These are phyloP conservation scores for Nesogale talazaci DNA, from an alignment of 2,113 vertebrate species.

Conservation along the genomic window DNA sequence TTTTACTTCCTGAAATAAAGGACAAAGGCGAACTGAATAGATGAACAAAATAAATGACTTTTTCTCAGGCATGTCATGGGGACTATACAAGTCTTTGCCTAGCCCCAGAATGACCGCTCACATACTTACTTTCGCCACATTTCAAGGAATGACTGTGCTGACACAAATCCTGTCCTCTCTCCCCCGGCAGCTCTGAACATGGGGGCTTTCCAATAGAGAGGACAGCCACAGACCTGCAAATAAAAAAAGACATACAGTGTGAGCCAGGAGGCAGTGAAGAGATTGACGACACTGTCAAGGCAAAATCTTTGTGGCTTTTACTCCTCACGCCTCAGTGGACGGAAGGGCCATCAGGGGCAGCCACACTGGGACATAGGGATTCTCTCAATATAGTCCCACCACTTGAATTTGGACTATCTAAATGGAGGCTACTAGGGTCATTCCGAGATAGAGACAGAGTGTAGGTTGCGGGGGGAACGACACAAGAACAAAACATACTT, in stretches of 20 bases:
- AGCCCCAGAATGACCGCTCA: background rate
- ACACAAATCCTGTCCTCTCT: constrained; percentile 94
- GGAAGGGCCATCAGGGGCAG: background rate
- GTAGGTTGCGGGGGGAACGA: too few species aligned
- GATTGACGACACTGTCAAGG: background rate
- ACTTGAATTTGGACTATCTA: too few species aligned
- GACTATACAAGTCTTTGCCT: background rate
- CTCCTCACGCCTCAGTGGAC: constrained; percentile 83
- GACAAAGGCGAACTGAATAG: constrained; percentile 30
- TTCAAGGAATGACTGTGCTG: constrained; percentile 94
- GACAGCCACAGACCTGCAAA: constrained; percentile 93
- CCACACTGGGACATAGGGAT: background rate
- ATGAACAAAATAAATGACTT: constrained; percentile 12
- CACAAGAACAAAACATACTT: background rate
- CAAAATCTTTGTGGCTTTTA: constrained; percentile 3
- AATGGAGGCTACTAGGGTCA: background rate
- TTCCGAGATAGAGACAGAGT: background rate
- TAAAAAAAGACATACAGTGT: constrained; percentile 60
- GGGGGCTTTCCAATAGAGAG: constrained; percentile 97
- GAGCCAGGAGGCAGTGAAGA: constrained; percentile 16
- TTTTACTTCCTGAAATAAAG: constrained; percentile 49
- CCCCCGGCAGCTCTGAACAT: constrained; percentile 96
- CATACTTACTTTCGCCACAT: constrained; percentile 96
- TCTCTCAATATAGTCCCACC: too few species aligned
- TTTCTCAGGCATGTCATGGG: background rate